Conservation (phyloP, 2,888 invertebrate genomes). For the Spialia ferax region DNA sequence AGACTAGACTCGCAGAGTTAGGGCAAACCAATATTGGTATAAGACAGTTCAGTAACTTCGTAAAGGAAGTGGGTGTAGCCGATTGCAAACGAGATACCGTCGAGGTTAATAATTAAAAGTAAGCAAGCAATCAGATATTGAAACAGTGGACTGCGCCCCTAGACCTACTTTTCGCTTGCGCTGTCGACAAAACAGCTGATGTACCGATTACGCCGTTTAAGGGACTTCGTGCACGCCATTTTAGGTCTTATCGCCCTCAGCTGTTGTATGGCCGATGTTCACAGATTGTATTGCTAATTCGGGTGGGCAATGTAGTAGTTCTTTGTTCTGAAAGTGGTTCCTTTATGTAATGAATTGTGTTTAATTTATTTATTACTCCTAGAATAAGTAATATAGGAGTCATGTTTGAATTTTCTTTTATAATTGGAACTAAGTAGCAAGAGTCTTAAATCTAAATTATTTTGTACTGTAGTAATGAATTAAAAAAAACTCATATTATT, state of each 20-base stretch:
- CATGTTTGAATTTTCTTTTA: background rate
- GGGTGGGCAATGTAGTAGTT: slow-evolving; percentile 35
- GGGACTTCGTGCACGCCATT: slow-evolving; percentile 40
- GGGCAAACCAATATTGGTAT: slow-evolving; percentile 31
- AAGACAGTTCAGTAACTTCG: slow-evolving; percentile 38
- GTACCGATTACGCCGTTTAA: slow-evolving; percentile 38
- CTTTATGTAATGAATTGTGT: slow-evolving; percentile 23
- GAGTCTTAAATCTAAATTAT: no score
- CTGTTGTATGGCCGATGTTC: slow-evolving; percentile 32
- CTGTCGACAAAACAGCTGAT: slow-evolving; percentile 35
- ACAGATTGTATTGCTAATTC: slow-evolving; percentile 40
- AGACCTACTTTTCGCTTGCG: slow-evolving; percentile 39
- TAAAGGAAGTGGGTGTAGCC: slow-evolving; percentile 44
- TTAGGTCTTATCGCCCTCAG: slow-evolving; percentile 34
- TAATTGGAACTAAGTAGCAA: no score
- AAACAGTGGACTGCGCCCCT: slow-evolving; percentile 36
- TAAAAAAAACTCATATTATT: no score
- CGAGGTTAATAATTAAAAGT: slow-evolving; percentile 45
- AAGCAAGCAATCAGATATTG: slow-evolving; percentile 38
- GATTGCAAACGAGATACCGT: slow-evolving; percentile 41
- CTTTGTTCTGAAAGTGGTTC: slow-evolving; percentile 35
- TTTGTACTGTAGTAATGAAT: no score
- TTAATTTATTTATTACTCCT: background rate
- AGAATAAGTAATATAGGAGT: background rate
- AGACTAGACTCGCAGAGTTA: slow-evolving; percentile 18